phyloP scores from a whole-genome alignment of 2,888 invertebrate genomes.

The Drosophila algonquin region DNA sequence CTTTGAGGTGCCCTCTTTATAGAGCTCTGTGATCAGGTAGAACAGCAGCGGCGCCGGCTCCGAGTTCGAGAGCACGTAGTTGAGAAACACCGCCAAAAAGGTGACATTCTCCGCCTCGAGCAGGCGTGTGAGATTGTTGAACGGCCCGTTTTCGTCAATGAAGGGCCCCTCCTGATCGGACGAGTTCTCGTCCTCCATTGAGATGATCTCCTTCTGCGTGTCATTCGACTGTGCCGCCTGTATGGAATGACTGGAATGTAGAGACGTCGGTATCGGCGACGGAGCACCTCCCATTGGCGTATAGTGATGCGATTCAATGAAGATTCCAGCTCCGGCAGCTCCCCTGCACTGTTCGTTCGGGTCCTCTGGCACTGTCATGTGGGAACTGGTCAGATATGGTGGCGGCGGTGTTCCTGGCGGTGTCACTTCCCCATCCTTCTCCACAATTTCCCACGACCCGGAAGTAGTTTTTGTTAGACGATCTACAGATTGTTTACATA shows the following conservation, averaged over 20 bases:
- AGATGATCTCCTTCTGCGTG: constrained; percentile 92
- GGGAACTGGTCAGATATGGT: constrained; percentile 86
- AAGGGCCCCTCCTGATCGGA: constrained; percentile 92
- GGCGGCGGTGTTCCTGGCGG: constrained; percentile 96
- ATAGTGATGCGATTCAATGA: constrained; percentile 78
- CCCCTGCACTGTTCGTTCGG: constrained; percentile 58
- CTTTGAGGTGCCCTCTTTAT: constrained; percentile 92
- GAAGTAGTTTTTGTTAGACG: constrained; percentile 82
- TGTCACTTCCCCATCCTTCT: constrained; percentile 85
- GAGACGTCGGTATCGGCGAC: constrained; percentile 61
- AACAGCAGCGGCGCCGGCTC: constrained; percentile 89
- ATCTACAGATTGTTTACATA: constrained; percentile 58
- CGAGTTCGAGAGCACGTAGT: constrained; percentile 93
- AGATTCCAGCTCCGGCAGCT: constrained; percentile 65
- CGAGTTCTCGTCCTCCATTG: constrained; percentile 97
- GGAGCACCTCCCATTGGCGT: constrained; percentile 67
- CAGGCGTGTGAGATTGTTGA: constrained; percentile 92
- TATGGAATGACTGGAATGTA: constrained; percentile 79
- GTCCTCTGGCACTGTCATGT: constrained; percentile 74
- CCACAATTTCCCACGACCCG: constrained; percentile 84
- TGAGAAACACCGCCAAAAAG: constrained; percentile 96
- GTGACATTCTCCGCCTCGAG: constrained; percentile 91
- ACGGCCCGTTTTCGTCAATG: constrained; percentile 94
- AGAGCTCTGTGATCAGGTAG: constrained; percentile 95
- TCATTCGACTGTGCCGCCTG: constrained; percentile 81